Percentiles rank a stretch among this genome's conserved stretches.
Evolutionary conservation across 2,888 invertebrate genomes (phyloP).

Genomic region (Arrhopalites spinosus): DNA sequence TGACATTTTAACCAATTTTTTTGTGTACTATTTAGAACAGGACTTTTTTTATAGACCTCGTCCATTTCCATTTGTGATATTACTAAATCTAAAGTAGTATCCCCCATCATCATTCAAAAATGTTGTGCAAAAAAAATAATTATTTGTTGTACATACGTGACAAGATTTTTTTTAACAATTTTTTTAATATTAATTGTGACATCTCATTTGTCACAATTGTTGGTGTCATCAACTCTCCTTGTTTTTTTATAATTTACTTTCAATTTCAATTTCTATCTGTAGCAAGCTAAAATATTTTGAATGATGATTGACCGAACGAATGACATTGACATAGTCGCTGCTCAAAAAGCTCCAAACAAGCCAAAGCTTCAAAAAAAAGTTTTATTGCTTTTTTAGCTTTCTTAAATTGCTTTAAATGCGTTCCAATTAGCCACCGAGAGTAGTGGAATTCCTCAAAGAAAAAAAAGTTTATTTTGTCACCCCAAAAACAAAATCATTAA

Average conservation of each 20-base stretch:
- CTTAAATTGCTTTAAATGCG: too few relatives aligned
- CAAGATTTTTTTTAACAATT: not conserved
- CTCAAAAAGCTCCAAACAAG: too few relatives aligned
- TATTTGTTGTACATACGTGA: not conserved
- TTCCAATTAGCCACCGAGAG: too few relatives aligned
- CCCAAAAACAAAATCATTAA: too few relatives aligned
- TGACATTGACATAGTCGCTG: conserved; percentile 29
- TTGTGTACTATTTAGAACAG: conserved; percentile 16
- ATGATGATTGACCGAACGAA: conserved; percentile 25
- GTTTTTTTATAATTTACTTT: not conserved
- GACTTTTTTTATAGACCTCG: conserved; percentile 24
- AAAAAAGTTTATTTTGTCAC: too few relatives aligned
- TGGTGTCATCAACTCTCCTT: too few relatives aligned
- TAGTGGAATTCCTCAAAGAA: too few relatives aligned
- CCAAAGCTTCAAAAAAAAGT: too few relatives aligned
- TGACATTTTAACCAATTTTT: conserved; percentile 26
- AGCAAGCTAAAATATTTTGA: conserved; percentile 24
- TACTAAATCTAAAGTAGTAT: not conserved
- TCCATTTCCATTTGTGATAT: not conserved
- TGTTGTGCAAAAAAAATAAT: too few relatives aligned
- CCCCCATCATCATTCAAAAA: conserved; percentile 12
- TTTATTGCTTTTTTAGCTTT: too few relatives aligned
- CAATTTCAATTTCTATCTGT: not conserved
- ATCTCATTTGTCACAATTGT: not conserved
- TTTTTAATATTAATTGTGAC: not conserved